Percentiles rank a stretch among this genome's conserved stretches.
Evolutionary conservation across 2,888 invertebrate genomes (phyloP).

Genomic region (Venusia cambrica): DNA sequence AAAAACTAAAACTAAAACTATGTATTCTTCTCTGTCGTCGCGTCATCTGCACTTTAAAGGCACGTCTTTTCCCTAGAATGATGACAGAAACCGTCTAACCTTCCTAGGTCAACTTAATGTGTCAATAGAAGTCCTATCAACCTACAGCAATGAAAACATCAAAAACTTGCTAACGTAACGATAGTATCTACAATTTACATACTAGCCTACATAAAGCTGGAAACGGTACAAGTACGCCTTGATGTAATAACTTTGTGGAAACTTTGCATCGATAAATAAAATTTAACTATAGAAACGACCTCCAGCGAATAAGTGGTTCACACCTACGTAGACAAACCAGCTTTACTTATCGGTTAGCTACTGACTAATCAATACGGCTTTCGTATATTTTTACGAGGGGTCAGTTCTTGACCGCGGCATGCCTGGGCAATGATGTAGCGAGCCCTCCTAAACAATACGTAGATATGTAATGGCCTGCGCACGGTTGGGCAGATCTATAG

Average conservation of each 20-base stretch:
- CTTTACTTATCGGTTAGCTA: slow-evolving; percentile 4
- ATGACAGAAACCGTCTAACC: too few species aligned
- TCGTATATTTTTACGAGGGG: neutral
- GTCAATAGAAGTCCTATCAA: slow-evolving; percentile 6
- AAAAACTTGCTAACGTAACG: slow-evolving; percentile 12
- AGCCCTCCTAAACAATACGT: too few species aligned
- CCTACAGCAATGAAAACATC: slow-evolving; percentile 15
- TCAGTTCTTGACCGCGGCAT: neutral
- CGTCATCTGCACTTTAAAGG: too few species aligned
- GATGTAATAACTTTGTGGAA: slow-evolving; percentile 25
- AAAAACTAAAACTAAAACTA: too few species aligned
- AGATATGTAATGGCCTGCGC: too few species aligned
- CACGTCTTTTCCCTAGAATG: too few species aligned
- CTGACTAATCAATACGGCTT: slow-evolving; percentile 3
- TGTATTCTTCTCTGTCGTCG: too few species aligned
- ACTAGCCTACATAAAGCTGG: slow-evolving; percentile 20
- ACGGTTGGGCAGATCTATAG: too few species aligned
- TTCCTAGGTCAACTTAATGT: too few species aligned
- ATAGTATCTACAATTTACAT: slow-evolving; percentile 31
- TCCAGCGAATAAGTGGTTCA: slow-evolving; percentile 23
- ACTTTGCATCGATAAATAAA: slow-evolving; percentile 29
- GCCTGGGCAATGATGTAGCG: too few species aligned
- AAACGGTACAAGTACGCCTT: slow-evolving; percentile 30
- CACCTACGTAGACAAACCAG: slow-evolving; percentile 22
- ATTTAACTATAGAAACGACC: slow-evolving; percentile 27